Conservation (phyloP, 1,140 invertebrate genomes). For the Tetramorium alpestre region DNA sequence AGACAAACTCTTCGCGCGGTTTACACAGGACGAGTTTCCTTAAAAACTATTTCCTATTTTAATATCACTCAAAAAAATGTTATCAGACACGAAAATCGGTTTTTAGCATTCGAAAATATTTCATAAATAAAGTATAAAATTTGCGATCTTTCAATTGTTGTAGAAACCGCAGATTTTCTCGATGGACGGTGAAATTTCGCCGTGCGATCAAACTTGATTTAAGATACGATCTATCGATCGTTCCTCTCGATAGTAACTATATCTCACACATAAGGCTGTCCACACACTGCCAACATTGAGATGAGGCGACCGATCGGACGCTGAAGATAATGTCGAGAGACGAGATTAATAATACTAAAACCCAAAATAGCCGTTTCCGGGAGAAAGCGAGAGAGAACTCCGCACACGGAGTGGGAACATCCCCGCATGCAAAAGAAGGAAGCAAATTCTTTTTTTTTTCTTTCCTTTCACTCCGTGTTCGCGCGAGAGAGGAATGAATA, state of each 20-base stretch:
- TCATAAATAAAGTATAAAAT: neutral
- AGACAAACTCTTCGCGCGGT: too few relatives aligned
- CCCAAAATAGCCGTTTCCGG: constrained; percentile 79
- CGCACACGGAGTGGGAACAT: constrained; percentile 29
- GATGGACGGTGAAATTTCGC: neutral
- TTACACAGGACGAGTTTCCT: too few relatives aligned
- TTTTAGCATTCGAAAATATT: neutral
- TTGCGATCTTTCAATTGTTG: neutral
- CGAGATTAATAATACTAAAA: constrained; percentile 83
- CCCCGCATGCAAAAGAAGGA: constrained; percentile 2
- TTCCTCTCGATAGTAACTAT: constrained; percentile 16
- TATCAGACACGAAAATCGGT: too few relatives aligned
- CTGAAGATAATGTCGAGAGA: constrained; percentile 42
- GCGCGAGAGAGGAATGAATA: constrained; percentile 33
- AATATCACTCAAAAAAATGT: too few relatives aligned
- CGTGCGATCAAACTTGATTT: constrained; percentile 12
- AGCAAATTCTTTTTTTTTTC: constrained; percentile 31
- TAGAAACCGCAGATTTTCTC: neutral
- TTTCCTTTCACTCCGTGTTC: constrained; percentile 33
- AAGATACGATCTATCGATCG: constrained; percentile 32
- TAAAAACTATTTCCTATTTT: too few relatives aligned
- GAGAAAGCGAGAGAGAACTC: neutral
- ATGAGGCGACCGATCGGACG: constrained; percentile 40
- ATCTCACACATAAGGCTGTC: constrained; percentile 23
- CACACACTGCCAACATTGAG: constrained; percentile 60